Conservation (phyloP, 2,888 invertebrate species). For the Steinernema carpocapsae region DNA sequence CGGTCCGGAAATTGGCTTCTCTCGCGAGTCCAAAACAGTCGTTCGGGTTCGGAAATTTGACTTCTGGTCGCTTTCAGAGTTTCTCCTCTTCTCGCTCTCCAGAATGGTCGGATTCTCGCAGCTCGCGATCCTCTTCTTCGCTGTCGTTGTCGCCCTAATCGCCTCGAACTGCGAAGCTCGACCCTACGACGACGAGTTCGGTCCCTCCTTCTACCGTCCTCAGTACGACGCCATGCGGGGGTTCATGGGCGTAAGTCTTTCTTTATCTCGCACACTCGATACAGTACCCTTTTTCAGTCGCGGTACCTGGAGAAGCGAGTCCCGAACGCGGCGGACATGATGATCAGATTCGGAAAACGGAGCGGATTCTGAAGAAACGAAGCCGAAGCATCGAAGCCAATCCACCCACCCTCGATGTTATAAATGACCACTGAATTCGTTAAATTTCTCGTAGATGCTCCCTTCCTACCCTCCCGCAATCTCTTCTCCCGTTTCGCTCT, state of each 20-base stretch:
- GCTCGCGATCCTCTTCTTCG: conserved; percentile 15
- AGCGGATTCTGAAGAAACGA: conserved; percentile 5
- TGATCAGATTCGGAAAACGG: conserved; percentile 28
- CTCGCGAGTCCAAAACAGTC: no score
- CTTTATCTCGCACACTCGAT: neutral
- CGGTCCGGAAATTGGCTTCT: neutral
- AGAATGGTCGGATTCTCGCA: conserved; percentile 27
- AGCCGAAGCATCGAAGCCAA: neutral
- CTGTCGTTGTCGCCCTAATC: neutral
- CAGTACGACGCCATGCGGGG: conserved; percentile 25
- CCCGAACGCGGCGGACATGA: conserved; percentile 32
- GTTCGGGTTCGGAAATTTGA: neutral
- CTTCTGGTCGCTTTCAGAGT: neutral
- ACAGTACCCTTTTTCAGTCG: conserved; percentile 2
- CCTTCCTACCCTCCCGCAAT: neutral
- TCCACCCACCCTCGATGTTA: no score
- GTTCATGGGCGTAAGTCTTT: conserved; percentile 24
- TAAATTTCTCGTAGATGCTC: neutral
- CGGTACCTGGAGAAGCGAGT: conserved; percentile 28
- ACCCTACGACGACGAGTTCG: conserved; percentile 28
- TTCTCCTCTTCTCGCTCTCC: neutral
- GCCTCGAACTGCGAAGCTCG: neutral
- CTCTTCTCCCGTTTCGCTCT: neutral
- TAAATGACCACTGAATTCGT: conserved; percentile 6
- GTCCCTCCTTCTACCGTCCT: conserved; percentile 27